These are phyloP conservation scores for Scolopax rusticola DNA, from an alignment of 2,797 vertebrate species.

Conservation along the genomic window DNA sequence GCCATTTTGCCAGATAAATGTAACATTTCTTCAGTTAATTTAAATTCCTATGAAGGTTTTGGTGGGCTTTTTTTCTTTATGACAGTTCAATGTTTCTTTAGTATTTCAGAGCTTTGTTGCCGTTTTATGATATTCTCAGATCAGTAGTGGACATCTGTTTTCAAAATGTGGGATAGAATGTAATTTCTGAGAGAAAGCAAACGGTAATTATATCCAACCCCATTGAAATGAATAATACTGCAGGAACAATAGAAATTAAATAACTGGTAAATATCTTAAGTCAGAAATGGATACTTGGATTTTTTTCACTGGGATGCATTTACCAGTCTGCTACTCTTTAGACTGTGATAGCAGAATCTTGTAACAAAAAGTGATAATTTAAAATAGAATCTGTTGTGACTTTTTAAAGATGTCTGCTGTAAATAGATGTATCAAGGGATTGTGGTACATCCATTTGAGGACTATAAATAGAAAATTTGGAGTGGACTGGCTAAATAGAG, in stretches of 20 bases:
- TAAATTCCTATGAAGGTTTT: not conserved
- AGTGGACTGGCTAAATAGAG: not conserved
- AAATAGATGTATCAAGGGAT: not conserved
- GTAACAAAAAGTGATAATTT: not conserved
- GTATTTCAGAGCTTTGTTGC: slow-evolving; percentile 27
- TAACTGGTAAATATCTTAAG: not conserved
- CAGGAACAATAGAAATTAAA: not conserved
- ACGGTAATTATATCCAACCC: not conserved
- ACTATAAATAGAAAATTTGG: not conserved
- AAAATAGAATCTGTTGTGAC: not conserved
- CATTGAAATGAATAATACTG: not conserved
- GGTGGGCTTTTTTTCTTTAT: not conserved
- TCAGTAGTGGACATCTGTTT: not conserved
- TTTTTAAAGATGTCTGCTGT: not conserved
- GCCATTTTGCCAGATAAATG: not conserved
- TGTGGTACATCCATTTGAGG: not conserved
- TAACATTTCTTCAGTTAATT: not conserved
- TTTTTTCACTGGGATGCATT: not conserved
- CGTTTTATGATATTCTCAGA: not conserved
- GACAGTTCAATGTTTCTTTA: not conserved
- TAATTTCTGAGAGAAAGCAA: not conserved
- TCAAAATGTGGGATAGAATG: not conserved
- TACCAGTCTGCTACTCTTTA: not conserved
- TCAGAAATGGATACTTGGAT: not conserved
- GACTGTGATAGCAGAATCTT: not conserved